Percentiles rank a stretch among this genome's conserved stretches.
Conservation (phyloP, 2,888 invertebrate species). For the Eupithecia inturbata region DNA sequence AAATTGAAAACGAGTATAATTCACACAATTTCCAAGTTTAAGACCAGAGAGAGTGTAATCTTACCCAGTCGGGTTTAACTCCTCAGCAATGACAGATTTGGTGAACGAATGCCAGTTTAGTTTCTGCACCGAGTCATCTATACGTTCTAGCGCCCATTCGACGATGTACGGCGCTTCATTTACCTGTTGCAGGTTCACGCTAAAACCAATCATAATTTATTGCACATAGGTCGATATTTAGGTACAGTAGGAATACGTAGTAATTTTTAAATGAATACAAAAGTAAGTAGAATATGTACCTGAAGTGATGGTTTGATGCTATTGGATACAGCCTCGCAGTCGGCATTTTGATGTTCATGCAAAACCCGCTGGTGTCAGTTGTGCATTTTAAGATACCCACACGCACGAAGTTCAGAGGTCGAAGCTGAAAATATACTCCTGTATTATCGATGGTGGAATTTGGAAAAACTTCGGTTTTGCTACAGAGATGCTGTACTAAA, state of each 20-base stretch:
- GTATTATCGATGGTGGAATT: not conserved
- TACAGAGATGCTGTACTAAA: too few relatives aligned
- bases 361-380: slow-evolving; percentile 53
- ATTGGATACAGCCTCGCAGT: slow-evolving; percentile 67
- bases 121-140: slow-evolving; percentile 66
- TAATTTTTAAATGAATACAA: too few relatives aligned
- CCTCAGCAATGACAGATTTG: slow-evolving; percentile 64
- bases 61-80: slow-evolving; percentile 66
- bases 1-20: not conserved
- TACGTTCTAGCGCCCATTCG: slow-evolving; percentile 70
- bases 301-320: slow-evolving; percentile 60
- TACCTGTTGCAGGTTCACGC: slow-evolving; percentile 65
- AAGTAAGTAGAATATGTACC: too few relatives aligned
- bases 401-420: slow-evolving; percentile 63
- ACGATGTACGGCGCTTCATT: slow-evolving; percentile 69
- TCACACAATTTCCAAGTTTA: not conserved
- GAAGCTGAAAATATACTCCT: slow-evolving; percentile 54
- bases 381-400: slow-evolving; percentile 65
- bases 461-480: not conserved
- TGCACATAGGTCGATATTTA: too few relatives aligned
- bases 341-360: slow-evolving; percentile 67
- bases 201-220: slow-evolving; percentile 45
- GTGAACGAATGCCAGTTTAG: slow-evolving; percentile 68
- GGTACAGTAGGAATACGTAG: too few relatives aligned
- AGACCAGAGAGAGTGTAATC: too few relatives aligned